Evolutionary conservation across 2,113 vertebrate genomes (phyloP).

Genomic region (Alligator mississippiensis): DNA sequence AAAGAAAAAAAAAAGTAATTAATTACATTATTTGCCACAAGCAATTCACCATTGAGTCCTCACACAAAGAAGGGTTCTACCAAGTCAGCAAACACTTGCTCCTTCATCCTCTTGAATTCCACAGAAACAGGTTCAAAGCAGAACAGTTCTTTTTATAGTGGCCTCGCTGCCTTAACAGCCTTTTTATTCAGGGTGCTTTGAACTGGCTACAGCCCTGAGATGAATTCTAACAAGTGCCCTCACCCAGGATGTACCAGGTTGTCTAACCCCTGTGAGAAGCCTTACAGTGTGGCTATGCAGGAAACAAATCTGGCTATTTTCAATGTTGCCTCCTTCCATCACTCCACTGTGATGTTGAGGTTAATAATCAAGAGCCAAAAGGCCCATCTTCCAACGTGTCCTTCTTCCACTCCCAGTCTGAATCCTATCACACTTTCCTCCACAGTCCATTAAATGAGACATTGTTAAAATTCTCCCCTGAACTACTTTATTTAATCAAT

Average conservation of each 20-base stretch:
- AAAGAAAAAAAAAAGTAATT: not conserved
- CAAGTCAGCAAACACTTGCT: not conserved
- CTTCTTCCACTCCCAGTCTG: not conserved
- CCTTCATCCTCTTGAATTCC: not conserved
- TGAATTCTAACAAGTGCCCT: accelerated
- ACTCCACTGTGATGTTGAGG: not conserved
- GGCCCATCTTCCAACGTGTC: not conserved
- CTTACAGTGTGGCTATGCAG: not conserved
- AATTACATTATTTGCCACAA: not conserved
- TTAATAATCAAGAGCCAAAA: not conserved
- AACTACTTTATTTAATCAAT: constrained; percentile 69
- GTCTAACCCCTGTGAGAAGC: not conserved
- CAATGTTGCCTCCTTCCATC: not conserved
- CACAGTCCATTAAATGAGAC: constrained; percentile 61
- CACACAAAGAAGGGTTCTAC: not conserved
- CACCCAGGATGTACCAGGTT: not conserved
- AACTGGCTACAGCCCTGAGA: not conserved
- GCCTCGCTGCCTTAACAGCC: not conserved
- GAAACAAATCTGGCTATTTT: not conserved
- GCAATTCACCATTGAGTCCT: not conserved
- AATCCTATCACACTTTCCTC: constrained; percentile 49
- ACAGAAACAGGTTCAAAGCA: not conserved
- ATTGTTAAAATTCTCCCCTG: constrained; percentile 55
- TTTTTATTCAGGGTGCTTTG: not conserved
- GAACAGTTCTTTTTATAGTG: not conserved